These are phyloP conservation scores for Phorcus lineatus DNA, from an alignment of 2,888 invertebrate genomes.

Conservation along the genomic window DNA sequence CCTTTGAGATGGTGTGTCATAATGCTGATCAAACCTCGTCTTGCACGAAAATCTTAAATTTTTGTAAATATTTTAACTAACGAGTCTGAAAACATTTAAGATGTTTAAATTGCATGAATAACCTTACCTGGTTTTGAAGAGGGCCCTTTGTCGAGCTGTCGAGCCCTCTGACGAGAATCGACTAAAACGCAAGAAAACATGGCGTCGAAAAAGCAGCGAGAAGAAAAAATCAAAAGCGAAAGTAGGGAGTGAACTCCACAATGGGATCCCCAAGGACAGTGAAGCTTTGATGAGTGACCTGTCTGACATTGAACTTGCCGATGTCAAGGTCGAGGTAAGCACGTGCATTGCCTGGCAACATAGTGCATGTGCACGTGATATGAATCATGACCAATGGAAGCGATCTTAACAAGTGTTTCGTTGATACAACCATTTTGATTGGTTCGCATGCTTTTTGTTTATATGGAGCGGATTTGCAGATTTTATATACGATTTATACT, in stretches of 20 bases:
- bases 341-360: slow-evolving; percentile 14
- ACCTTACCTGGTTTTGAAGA: slow-evolving; percentile 43
- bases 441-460: too few species aligned
- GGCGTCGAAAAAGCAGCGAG: slow-evolving; percentile 44
- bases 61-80: background rate
- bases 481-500: too few species aligned
- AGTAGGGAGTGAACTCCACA: slow-evolving; percentile 46
- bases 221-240: slow-evolving; percentile 47
- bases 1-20: too few species aligned
- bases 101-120: background rate
- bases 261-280: slow-evolving; percentile 51
- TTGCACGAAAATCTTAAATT: background rate
- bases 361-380: background rate
- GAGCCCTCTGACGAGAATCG: slow-evolving; percentile 53
- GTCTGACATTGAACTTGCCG: slow-evolving; percentile 62
- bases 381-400: too few species aligned
- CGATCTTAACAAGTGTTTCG: too few species aligned
- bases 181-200: slow-evolving; percentile 44
- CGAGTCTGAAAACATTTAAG: background rate
- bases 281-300: slow-evolving; percentile 57
- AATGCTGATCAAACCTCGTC: background rate
- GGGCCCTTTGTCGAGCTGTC: slow-evolving; percentile 63
- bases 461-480: too few species aligned
- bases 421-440: too few species aligned
- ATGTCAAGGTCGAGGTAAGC: slow-evolving; percentile 53